These are phyloP conservation scores for Corvus cornix DNA, from an alignment of 2,113 vertebrate genomes.

Conservation along the genomic window DNA sequence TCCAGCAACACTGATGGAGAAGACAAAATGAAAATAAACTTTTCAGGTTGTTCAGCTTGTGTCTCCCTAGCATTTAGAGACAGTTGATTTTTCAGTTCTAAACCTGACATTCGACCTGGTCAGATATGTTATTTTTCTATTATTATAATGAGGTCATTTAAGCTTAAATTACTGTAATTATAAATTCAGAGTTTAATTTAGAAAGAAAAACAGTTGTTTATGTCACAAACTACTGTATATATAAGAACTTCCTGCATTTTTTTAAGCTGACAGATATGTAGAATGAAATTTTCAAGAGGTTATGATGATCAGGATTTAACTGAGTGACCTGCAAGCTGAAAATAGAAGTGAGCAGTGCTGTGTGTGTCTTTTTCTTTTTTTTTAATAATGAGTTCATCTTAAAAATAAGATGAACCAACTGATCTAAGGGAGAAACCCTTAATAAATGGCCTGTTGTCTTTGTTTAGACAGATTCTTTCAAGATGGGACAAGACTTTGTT, in stretches of 20 bases:
- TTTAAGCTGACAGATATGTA: background rate
- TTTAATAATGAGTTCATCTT: background rate
- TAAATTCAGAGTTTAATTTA: background rate
- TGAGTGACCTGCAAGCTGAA: background rate
- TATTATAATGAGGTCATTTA: background rate
- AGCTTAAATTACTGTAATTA: background rate
- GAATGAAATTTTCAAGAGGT: background rate
- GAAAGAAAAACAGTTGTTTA: background rate
- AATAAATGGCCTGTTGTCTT: background rate
- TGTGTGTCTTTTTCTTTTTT: background rate
- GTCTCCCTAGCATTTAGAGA: background rate
- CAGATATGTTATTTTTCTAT: background rate
- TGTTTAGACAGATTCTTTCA: slow-evolving; percentile 91
- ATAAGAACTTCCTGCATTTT: background rate
- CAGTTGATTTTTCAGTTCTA: background rate
- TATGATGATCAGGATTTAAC: background rate
- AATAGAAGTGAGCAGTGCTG: background rate
- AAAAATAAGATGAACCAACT: background rate
- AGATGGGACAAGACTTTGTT: slow-evolving; percentile 86
- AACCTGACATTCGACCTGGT: background rate
- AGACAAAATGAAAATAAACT: background rate
- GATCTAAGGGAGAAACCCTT: background rate
- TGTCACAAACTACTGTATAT: background rate
- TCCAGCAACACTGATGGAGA: background rate
- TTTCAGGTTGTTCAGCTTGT: background rate